Evolutionary conservation across 2,888 invertebrate genomes (phyloP), one percentile per base, ranked within the genome.

Genomic region (Dione vanillae): DNA sequence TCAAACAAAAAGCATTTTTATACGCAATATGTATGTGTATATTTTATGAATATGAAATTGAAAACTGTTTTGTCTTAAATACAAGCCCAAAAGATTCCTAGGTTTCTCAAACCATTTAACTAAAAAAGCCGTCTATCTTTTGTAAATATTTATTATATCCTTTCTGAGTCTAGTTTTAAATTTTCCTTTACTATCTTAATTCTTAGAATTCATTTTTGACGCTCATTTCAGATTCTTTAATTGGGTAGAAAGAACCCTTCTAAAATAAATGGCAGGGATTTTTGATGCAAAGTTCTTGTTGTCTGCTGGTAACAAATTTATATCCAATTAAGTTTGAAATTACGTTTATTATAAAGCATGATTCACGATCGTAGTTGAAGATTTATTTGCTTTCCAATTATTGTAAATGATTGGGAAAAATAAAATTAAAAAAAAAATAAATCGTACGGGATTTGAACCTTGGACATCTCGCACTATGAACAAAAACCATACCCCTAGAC

Each of bases 401-500:
- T 5, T 2, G 5, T 27, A 27, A 27, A 27, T 3, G 27, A 27
- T 27, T 27, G 5, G 27, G 27, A 5, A 3, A 27, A 27, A 27
- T 27, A 3, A 27, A 27, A 27, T 19, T 19, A 16, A 5, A 12
- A 0, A 37, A 69, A 62, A 69, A 79, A 78, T 76, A 71, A 43
- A 51, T 91, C 92, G 91, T 92, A 92, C 91, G 92, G 91, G 91
- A 92, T 91, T 92, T 93, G 91, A 92, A 93, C 92, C 92, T 91
- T 91, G 91, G 90, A 92, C 92, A 91, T 91, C 92, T 92, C 92
- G 91, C 92, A 93, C 92, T 91, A 91, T 88, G 92, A 93, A 91
- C 92, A 92, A 91, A 90, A 93, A 92, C 92, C 91, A 92, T 93
- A 92, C 91, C 92, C 91, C n/a, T n/a, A n/a, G n/a, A n/a, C n/a